Conservation (phyloP, 2,888 invertebrate species). For the Aquatica leii region DNA sequence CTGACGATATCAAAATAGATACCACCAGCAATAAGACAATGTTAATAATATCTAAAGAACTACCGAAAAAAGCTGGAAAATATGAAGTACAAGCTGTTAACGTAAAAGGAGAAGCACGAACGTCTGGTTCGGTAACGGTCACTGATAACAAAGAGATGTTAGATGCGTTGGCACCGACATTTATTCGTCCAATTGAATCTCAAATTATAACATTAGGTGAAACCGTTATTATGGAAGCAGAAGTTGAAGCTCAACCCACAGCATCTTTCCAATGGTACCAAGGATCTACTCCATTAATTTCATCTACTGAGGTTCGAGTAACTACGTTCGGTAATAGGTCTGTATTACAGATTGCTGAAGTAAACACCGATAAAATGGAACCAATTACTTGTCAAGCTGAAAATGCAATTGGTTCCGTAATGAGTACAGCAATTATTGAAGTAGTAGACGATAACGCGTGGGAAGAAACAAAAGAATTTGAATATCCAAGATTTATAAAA, state of each 20-base stretch:
- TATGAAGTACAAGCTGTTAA: constrained; percentile 88
- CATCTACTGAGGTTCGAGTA: constrained; percentile 75
- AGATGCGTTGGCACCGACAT: constrained; percentile 75
- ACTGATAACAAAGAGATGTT: constrained; percentile 66
- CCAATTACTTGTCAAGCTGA: constrained; percentile 88
- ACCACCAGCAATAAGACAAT: constrained; percentile 70
- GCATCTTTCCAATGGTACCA: constrained; percentile 91
- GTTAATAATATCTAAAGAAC: constrained; percentile 71
- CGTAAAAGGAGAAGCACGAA: constrained; percentile 78
- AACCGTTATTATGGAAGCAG: constrained; percentile 79
- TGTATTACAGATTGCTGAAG: constrained; percentile 78
- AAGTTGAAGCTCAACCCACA: constrained; percentile 77
- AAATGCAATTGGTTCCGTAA: constrained; percentile 88
- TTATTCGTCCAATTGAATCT: constrained; percentile 75
- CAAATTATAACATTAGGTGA: constrained; percentile 76
- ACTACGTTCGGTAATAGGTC: constrained; percentile 80
- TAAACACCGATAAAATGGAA: constrained; percentile 74
- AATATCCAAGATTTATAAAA: constrained; percentile 79
- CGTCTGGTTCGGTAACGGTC: constrained; percentile 84
- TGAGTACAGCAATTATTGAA: constrained; percentile 80
- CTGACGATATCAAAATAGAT: constrained; percentile 68
- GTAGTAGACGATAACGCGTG: constrained; percentile 66
- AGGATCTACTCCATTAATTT: constrained; percentile 75
- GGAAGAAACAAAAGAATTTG: constrained; percentile 68
- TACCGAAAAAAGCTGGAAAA: constrained; percentile 82